These are phyloP conservation scores for Perca schrenkii DNA, from an alignment of 2,113 vertebrate species.

Conservation along the genomic window DNA sequence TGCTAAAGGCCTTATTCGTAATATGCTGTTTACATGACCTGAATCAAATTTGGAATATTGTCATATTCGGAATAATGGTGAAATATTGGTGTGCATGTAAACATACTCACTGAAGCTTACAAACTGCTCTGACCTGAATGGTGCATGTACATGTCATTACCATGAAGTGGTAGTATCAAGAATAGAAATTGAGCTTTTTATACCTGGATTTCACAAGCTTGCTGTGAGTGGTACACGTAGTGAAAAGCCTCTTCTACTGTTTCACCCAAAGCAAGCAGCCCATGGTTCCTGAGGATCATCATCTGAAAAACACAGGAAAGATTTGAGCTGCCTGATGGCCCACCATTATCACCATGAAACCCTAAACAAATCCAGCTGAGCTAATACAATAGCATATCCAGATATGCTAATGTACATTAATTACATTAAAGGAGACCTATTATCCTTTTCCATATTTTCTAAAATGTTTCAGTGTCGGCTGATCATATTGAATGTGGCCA, in stretches of 20 bases:
- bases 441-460: too few relatives aligned
- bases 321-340: not conserved
- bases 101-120: too few relatives aligned
- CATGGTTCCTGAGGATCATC: conserved; percentile 95
- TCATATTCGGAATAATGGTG: too few relatives aligned
- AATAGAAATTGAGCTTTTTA: not conserved
- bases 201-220: conserved; percentile 97
- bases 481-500: too few relatives aligned
- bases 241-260: conserved; percentile 96
- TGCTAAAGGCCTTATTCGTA: too few relatives aligned
- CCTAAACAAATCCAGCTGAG: not conserved
- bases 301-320: conserved; percentile 83
- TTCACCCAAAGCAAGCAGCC: conserved; percentile 93
- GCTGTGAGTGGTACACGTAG: conserved; percentile 92
- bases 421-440: not conserved
- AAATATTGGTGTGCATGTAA: too few relatives aligned
- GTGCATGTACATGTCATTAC: conserved; percentile 2
- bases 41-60: too few relatives aligned
- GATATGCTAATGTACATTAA: not conserved
- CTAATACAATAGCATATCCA: not conserved
- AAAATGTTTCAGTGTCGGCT: too few relatives aligned
- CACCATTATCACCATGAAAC: not conserved
- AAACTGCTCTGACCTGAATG: not conserved
- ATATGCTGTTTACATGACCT: too few relatives aligned
- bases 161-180: not conserved